Base-by-base conservation (phyloP, 30 jellyfish, hydroid and myxozoan species). In the Rhopilema esculentum region DNA sequence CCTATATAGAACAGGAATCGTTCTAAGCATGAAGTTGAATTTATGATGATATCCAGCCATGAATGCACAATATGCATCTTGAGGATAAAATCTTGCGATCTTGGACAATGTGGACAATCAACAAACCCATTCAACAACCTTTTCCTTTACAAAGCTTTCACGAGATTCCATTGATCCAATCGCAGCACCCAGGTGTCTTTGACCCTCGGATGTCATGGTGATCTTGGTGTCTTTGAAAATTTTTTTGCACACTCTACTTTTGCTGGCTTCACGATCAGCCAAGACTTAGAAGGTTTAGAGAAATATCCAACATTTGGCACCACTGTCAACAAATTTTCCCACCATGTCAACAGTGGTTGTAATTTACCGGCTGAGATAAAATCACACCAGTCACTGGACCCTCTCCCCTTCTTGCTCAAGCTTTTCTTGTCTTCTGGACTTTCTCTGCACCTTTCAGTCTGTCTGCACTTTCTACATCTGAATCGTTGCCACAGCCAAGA, bases 381-480 rank as follows among this genome's bases (percentile, higher is more conserved):
- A n/a, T n/a, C 48, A 57, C 87, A 76, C 77, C 52, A 74, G 49
- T 30, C 72, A 48, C 69, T 31, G 32, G 85, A 74, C 32, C 85
- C 85, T 40, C 85, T 40, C 27, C 85, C 85, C 49, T 17, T 74
- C 49, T 74, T 74, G 52, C 22, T 48, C 85, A 74, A 40, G 49
- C 69, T 27, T 50, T 74, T 74, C 72, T 74, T 50, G 69, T 23
- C 72, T 74, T 40, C 72, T 69, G 29, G 27, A 40, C 69, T 50
- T 74, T 74, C 32, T 24, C 69, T 28, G 85, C 85, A n/a, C 85
- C 85, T 74, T 74, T 74, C 72, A 74, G 30, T 29, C 85, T 51
- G 63, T 51, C 82, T 28, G 51, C 66, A n/a, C n/a, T n/a, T n/a
- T n/a, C n/a, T n/a, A n/a, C n/a, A n/a, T n/a, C 23, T 91, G 74